Evolutionary conservation across 2,113 vertebrate genomes (phyloP).

Genomic region (Dicrurus megarhynchus): DNA sequence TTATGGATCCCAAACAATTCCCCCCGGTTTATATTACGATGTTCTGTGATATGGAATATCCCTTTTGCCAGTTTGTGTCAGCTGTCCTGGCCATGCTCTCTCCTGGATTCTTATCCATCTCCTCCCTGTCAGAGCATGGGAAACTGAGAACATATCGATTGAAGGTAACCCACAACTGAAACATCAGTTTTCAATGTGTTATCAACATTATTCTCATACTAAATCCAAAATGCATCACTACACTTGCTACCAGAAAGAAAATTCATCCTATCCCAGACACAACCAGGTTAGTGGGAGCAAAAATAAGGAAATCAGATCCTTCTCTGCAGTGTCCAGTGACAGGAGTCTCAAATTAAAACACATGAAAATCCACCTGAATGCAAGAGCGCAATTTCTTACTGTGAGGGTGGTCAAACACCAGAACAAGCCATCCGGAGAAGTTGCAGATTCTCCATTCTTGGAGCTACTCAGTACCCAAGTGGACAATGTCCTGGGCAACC

Average conservation of each 20-base stretch:
- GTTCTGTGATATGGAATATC: too few species aligned
- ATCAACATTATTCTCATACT: neutral
- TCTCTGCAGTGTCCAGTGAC: neutral
- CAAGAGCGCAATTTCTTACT: neutral
- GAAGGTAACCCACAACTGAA: neutral
- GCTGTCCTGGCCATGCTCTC: neutral
- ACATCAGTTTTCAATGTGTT: neutral
- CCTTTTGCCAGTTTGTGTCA: accelerated
- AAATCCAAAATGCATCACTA: neutral
- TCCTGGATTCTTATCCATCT: neutral
- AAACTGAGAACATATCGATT: neutral
- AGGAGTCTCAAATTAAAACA: neutral
- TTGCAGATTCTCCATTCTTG: neutral
- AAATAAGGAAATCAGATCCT: neutral
- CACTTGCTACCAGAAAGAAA: neutral
- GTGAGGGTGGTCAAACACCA: accelerated
- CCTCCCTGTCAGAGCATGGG: neutral
- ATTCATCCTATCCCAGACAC: neutral
- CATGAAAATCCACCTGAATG: neutral
- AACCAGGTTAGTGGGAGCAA: neutral
- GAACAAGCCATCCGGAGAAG: neutral
- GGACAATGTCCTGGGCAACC: neutral
- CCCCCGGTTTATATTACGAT: neutral
- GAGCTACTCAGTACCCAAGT: neutral
- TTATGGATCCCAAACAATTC: neutral